These are phyloP conservation scores for Parnassius mnemosyne DNA, from an alignment of 2,888 invertebrate species.

Conservation along the genomic window DNA sequence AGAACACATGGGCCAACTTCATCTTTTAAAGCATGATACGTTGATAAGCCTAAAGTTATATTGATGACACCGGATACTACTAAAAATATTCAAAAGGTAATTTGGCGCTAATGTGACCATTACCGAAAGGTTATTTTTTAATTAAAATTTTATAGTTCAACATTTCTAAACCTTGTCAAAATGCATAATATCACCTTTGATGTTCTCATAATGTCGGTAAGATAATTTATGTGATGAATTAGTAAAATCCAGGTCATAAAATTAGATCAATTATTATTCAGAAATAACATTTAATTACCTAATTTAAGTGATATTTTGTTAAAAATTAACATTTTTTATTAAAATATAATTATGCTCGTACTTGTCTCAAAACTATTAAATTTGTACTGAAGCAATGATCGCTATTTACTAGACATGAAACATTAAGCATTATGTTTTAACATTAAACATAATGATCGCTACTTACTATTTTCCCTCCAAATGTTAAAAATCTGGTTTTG, in stretches of 20 bases:
- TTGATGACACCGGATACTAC: constrained; percentile 21
- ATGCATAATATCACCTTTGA: constrained; percentile 19
- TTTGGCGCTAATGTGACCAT: constrained; percentile 13
- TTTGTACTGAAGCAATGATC: too few relatives aligned
- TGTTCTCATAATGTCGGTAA: background rate
- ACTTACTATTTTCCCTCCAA: too few relatives aligned
- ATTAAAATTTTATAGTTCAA: constrained; percentile 7
- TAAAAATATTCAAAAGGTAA: constrained; percentile 5
- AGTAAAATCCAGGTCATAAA: constrained; percentile 6
- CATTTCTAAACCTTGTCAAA: constrained; percentile 17
- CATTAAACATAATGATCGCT: too few relatives aligned
- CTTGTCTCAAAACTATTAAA: too few relatives aligned
- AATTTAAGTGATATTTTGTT: constrained; percentile 13
- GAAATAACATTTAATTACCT: constrained; percentile 11
- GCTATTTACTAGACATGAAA: too few relatives aligned
- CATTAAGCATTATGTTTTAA: too few relatives aligned
- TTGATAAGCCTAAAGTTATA: constrained; percentile 2
- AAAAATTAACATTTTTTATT: constrained; percentile 8
- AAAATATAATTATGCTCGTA: too few relatives aligned
- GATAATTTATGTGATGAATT: constrained; percentile 10
- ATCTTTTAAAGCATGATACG: constrained; percentile 2
- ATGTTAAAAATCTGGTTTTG: too few relatives aligned
- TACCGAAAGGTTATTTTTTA: constrained; percentile 23
- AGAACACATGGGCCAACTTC: constrained; percentile 6
- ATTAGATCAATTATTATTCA: constrained; percentile 7